Conservation (phyloP, 2,113 vertebrate species). For the Paralichthys olivaceus region DNA sequence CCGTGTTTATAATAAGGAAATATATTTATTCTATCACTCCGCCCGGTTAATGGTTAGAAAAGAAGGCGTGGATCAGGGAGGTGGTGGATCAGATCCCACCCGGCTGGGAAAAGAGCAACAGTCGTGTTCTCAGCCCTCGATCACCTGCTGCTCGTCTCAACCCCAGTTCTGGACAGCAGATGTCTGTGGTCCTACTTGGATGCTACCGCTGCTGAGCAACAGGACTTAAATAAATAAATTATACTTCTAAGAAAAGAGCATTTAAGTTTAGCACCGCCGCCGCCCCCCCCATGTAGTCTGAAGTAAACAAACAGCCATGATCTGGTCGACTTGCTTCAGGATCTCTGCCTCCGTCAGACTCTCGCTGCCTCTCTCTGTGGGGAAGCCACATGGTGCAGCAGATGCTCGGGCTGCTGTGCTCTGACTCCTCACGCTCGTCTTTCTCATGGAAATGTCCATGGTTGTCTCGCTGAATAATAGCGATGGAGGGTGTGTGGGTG, state of each 20-base stretch:
- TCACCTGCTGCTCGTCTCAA: conserved; percentile 51
- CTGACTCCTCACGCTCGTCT: conserved; percentile 62
- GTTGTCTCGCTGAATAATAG: conserved; percentile 67
- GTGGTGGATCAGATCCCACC: conserved; percentile 5
- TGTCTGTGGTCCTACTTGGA: background rate
- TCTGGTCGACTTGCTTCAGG: background rate
- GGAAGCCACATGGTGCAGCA: conserved; percentile 72
- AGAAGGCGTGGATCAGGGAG: background rate
- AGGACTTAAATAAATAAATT: background rate
- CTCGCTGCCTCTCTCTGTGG: conserved; percentile 9
- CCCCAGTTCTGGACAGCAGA: background rate
- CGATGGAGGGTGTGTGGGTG: conserved; percentile 30
- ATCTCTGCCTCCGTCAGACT: background rate
- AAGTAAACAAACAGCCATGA: conserved; percentile 7
- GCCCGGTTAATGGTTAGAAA: background rate
- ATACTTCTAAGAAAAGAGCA: background rate
- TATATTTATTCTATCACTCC: background rate
- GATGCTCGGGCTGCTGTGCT: conserved; percentile 70
- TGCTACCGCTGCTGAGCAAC: background rate
- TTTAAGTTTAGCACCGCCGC: background rate
- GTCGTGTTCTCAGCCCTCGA: conserved; percentile 11
- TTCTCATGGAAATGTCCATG: conserved; percentile 83
- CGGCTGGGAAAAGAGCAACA: conserved; percentile 40
- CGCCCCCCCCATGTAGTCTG: background rate
- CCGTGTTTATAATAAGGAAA: background rate